These are phyloP conservation scores for Patella ulyssiponensis DNA, from an alignment of 2,888 invertebrate species.

Conservation along the genomic window DNA sequence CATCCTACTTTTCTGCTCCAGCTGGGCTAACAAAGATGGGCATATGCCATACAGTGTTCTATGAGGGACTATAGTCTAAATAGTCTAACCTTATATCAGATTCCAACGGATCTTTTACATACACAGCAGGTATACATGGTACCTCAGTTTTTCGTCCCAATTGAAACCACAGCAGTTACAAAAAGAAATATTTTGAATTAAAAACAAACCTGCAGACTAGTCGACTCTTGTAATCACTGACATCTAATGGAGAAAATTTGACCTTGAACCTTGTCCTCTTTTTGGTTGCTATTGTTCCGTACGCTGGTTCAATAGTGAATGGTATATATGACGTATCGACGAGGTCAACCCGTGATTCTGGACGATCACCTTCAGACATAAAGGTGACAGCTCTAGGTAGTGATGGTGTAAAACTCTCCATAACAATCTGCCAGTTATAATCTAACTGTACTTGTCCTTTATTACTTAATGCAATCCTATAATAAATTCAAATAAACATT, in stretches of 20 bases:
- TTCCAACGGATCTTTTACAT: no score
- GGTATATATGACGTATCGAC: conserved; percentile 64
- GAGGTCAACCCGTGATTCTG: conserved; percentile 59
- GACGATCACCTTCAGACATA: conserved; percentile 61
- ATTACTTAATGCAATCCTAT: conserved; percentile 65
- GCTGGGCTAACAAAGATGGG: no score
- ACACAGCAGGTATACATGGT: no score
- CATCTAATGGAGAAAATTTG: conserved; percentile 70
- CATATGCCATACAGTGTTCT: no score
- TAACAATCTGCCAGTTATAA: conserved; percentile 69
- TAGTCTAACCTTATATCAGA: no score
- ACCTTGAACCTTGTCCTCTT: conserved; percentile 62
- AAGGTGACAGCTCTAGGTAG: conserved; percentile 65
- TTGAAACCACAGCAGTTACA: neutral
- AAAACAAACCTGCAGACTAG: conserved; percentile 68
- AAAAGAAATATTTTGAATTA: neutral
- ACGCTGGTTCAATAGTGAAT: conserved; percentile 69
- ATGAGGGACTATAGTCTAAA: no score
- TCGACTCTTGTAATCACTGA: conserved; percentile 69
- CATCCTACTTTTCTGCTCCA: no score
- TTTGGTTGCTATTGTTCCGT: conserved; percentile 65
- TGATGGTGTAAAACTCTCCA: conserved; percentile 65
- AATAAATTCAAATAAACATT: neutral
- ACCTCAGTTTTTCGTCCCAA: no score
- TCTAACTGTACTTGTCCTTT: conserved; percentile 67